phyloP scores from a whole-genome alignment of 1,140 invertebrate species.

The Trachymyrmex septentrionalis region DNA sequence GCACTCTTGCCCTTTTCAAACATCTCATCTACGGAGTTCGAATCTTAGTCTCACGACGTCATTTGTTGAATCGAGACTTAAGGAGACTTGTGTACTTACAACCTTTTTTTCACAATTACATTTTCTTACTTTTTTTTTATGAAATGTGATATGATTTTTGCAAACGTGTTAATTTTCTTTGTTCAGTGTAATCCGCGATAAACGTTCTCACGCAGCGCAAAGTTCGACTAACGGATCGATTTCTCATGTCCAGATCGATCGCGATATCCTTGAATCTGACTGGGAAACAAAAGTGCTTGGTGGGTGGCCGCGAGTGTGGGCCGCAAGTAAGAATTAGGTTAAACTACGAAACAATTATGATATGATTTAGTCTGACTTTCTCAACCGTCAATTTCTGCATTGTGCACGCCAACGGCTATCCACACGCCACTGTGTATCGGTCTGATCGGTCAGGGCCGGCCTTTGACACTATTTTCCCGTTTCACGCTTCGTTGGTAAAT shows the following conservation, averaged over 20 bases:
- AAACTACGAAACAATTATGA: conserved; percentile 79
- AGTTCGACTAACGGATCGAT: neutral
- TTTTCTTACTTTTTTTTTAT: neutral
- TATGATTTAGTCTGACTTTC: conserved; percentile 79
- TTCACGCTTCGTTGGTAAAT: conserved; percentile 13
- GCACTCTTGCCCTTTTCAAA: conserved; percentile 16
- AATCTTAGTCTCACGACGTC: neutral
- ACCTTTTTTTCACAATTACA: neutral
- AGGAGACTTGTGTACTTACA: neutral
- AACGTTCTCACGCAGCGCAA: neutral
- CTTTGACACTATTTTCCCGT: conserved; percentile 74
- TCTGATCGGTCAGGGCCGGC: conserved; percentile 75
- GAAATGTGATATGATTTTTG: neutral
- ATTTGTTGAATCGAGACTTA: neutral
- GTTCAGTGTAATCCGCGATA: neutral
- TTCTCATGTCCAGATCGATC: neutral
- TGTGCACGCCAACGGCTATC: conserved; percentile 71
- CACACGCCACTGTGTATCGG: conserved; percentile 64
- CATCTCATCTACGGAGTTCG: neutral
- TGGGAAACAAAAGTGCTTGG: conserved; percentile 50
- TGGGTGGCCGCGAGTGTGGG: conserved; percentile 72
- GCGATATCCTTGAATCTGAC: conserved; percentile 39
- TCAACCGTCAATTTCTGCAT: conserved; percentile 76
- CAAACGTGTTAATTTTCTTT: neutral
- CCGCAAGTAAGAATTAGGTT: conserved; percentile 77